A percentile compares a stretch with the other conserved stretches of the same genome.
These are phyloP conservation scores for Heliconius hermathena DNA, from an alignment of 1,140 invertebrate species.

Conservation along the genomic window DNA sequence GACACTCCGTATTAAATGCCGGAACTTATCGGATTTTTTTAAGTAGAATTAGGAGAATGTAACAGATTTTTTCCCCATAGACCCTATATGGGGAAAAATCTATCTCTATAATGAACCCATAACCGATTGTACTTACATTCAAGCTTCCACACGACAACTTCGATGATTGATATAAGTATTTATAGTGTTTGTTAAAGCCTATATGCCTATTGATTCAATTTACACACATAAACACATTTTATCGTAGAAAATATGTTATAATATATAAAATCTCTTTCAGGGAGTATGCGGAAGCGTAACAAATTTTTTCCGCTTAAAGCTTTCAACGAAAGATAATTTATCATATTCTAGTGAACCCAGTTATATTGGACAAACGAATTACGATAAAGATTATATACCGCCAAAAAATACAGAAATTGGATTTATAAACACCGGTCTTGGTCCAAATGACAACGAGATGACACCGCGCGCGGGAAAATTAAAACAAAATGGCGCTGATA, in stretches of 20 bases:
- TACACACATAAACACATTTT: too few relatives aligned
- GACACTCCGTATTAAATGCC: too few relatives aligned
- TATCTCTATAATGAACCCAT: too few relatives aligned
- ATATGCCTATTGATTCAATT: too few relatives aligned
- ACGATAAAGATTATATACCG: slow-evolving; percentile 67
- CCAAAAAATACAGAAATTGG: slow-evolving; percentile 54
- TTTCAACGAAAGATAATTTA: slow-evolving; percentile 72
- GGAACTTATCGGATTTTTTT: too few relatives aligned
- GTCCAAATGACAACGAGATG: slow-evolving; percentile 71
- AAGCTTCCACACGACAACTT: too few relatives aligned
- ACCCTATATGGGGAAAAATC: too few relatives aligned
- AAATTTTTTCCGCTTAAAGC: slow-evolving; percentile 83
- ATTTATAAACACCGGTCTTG: slow-evolving; percentile 65
- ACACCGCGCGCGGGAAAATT: slow-evolving; percentile 50
- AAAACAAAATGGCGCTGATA: slow-evolving; percentile 59
- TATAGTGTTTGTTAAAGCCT: neutral
- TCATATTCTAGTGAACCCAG: slow-evolving; percentile 78
- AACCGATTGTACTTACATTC: too few relatives aligned
- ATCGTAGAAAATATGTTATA: too few relatives aligned
- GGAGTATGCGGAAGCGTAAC: slow-evolving; percentile 85
- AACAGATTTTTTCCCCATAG: too few relatives aligned
- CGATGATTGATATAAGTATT: too few relatives aligned
- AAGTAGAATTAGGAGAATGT: too few relatives aligned
- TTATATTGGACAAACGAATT: slow-evolving; percentile 72
- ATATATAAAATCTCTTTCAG: slow-evolving; percentile 67